phyloP scores from a whole-genome alignment of 2,113 vertebrate species.

The Bostrychus sinensis region DNA sequence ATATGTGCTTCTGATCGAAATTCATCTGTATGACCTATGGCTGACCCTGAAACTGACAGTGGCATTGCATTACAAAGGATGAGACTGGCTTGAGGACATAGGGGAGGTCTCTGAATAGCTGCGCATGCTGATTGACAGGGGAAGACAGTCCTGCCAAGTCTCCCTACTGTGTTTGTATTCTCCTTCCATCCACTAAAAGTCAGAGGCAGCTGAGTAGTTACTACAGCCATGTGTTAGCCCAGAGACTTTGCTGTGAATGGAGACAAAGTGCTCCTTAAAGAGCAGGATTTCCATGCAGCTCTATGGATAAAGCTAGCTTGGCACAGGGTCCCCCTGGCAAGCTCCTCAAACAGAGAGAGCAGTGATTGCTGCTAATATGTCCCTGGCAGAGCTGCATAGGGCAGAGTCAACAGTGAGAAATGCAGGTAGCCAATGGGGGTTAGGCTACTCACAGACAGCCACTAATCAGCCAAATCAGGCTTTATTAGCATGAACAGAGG shows the following conservation, averaged over 20 bases:
- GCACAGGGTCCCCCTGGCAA: constrained; percentile 55
- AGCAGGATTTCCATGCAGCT: constrained; percentile 57
- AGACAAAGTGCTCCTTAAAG: constrained; percentile 68
- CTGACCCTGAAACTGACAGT: constrained; percentile 70
- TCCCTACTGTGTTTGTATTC: constrained; percentile 61
- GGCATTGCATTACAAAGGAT: constrained; percentile 65
- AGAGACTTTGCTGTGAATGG: constrained; percentile 57
- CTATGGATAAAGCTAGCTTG: constrained; percentile 48
- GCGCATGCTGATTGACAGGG: constrained; percentile 61
- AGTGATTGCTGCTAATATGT: constrained; percentile 58
- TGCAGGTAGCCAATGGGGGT: constrained; percentile 55
- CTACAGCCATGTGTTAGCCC: constrained; percentile 58
- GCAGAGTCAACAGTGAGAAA: constrained; percentile 53
- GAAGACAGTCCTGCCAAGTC: constrained; percentile 57
- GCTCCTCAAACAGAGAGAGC: constrained; percentile 60
- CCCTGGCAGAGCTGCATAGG: constrained; percentile 47
- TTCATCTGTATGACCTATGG: constrained; percentile 66
- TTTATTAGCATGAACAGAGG: constrained; percentile 56
- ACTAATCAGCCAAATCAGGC: constrained; percentile 60
- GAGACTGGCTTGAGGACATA: constrained; percentile 21
- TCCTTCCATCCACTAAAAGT: constrained; percentile 59
- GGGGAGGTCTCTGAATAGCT: constrained; percentile 59
- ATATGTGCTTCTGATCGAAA: constrained; percentile 34
- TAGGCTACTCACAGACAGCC: constrained; percentile 39
- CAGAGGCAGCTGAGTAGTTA: constrained; percentile 63